These are phyloP conservation scores for Hybognathus amarus DNA, from an alignment of 2,797 vertebrate species.

Conservation along the genomic window DNA sequence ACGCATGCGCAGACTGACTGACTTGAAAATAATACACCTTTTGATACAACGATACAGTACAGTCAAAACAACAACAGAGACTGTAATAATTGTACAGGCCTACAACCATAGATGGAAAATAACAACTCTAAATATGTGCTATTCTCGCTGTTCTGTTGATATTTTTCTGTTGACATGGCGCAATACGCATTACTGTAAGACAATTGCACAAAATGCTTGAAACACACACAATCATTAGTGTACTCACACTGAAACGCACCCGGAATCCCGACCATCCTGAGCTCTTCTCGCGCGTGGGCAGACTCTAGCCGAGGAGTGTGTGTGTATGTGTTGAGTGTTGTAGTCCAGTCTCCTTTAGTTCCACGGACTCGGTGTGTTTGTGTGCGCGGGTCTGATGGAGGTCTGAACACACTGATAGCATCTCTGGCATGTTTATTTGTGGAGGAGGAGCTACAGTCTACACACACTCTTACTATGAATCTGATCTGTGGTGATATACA, in stretches of 20 bases:
- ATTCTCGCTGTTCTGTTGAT: background rate
- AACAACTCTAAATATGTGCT: background rate
- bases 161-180: background rate
- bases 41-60: background rate
- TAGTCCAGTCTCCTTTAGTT: background rate
- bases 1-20: constrained; percentile 3
- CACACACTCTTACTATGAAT: background rate
- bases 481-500: background rate
- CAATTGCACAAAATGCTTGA: background rate
- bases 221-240: background rate
- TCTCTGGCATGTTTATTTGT: constrained; percentile 3
- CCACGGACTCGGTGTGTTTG: background rate
- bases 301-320: background rate
- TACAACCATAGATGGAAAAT: too few species aligned
- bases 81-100: too few species aligned
- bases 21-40: background rate
- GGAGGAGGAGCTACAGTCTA: constrained; percentile 28
- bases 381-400: background rate
- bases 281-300: background rate
- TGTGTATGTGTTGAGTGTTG: background rate
- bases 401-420: background rate
- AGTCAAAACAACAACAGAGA: background rate
- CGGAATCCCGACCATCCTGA: constrained; percentile 72
- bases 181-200: too few species aligned
- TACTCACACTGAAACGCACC: constrained; percentile 70